A percentile compares a stretch with the other conserved stretches of the same genome.
Conservation (phyloP, 1,140 invertebrate genomes). For the Drosophila simulans region DNA sequence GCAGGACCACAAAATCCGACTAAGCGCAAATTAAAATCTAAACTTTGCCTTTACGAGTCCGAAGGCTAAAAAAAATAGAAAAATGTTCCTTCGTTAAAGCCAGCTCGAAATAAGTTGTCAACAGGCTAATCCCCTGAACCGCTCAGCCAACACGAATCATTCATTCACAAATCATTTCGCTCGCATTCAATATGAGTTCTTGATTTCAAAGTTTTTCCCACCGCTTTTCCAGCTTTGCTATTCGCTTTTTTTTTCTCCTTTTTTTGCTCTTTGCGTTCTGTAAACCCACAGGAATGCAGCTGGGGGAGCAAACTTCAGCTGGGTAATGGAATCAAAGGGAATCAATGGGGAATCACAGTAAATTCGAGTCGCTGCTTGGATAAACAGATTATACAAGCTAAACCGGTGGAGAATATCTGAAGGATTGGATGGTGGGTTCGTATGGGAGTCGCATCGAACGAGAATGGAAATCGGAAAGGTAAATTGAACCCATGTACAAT, state of each 20-base stretch:
- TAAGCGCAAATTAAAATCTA: constrained; percentile 59
- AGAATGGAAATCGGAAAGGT: neutral
- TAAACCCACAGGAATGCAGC: constrained; percentile 26
- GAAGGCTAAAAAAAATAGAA: constrained; percentile 1
- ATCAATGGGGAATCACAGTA: constrained; percentile 42
- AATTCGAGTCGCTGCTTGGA: constrained; percentile 36
- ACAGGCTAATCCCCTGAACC: constrained; percentile 31
- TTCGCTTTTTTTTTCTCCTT: neutral
- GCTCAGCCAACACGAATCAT: constrained; percentile 36
- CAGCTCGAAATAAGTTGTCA: too few species aligned
- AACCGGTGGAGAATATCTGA: neutral
- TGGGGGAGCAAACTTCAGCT: neutral
- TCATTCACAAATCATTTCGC: constrained; percentile 49
- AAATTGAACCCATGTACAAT: neutral
- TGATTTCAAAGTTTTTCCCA: constrained; percentile 15
- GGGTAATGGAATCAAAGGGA: constrained; percentile 40
- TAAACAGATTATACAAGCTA: constrained; percentile 48
- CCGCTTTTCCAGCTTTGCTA: constrained; percentile 7
- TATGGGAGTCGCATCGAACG: neutral
- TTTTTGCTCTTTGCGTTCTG: too few species aligned
- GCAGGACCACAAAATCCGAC: constrained; percentile 45
- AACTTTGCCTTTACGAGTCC: constrained; percentile 9
- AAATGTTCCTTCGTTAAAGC: too few species aligned
- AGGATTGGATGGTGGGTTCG: too few species aligned
- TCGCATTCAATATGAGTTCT: constrained; percentile 26